Evolutionary conservation across 2,113 vertebrate species (phyloP).

Genomic region (Xyrauchen texanus): DNA sequence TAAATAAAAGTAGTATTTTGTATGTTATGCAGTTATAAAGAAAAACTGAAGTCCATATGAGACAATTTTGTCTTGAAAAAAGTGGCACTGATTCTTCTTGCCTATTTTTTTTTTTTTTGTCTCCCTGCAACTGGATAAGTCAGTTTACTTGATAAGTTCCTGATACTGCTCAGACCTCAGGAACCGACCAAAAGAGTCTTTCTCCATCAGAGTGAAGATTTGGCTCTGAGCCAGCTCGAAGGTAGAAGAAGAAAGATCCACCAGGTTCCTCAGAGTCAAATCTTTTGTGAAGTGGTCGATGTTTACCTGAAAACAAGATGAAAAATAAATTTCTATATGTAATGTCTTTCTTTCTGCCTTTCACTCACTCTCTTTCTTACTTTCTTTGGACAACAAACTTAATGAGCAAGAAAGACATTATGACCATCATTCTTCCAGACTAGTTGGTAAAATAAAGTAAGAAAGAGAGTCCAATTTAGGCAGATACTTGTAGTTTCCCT

Average conservation of each 20-base stretch:
- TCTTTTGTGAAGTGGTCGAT: conserved; percentile 95
- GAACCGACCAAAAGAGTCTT: conserved; percentile 92
- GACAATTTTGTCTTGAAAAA: no score
- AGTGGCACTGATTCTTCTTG: no score
- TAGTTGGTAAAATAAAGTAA: no score
- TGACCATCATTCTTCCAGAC: no score
- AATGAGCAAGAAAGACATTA: no score
- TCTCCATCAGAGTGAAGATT: conserved; percentile 93
- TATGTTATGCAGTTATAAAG: no score
- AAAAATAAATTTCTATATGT: background rate
- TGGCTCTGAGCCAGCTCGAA: conserved; percentile 93
- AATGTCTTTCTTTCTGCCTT: no score
- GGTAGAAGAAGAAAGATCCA: conserved; percentile 80
- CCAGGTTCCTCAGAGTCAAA: conserved; percentile 89
- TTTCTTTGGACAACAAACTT: background rate
- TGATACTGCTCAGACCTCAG: conserved; percentile 87
- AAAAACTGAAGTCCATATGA: no score
- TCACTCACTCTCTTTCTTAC: no score
- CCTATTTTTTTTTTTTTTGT: background rate
- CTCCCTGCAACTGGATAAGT: conserved; percentile 44
- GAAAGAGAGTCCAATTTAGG: no score
- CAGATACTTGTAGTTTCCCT: no score
- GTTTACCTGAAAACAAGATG: conserved; percentile 82
- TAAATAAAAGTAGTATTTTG: no score
- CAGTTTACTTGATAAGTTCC: conserved; percentile 80